A percentile compares a stretch with the other conserved stretches of the same genome.
These are phyloP conservation scores for Nyctalus aviator DNA, from an alignment of 2,797 vertebrate species.

Conservation along the genomic window DNA sequence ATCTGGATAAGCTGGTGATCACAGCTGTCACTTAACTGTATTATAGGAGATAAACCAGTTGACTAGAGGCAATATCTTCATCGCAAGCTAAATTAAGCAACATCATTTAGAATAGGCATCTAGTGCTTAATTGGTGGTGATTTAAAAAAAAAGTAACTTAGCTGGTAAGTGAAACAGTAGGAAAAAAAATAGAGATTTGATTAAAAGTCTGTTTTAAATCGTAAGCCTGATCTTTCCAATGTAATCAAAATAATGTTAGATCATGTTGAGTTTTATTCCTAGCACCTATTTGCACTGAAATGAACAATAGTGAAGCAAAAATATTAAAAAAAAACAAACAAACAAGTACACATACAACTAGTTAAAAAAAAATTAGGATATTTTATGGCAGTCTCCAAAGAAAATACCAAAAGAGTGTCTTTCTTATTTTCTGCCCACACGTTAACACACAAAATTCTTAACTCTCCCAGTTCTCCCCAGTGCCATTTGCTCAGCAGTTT, in stretches of 20 bases:
- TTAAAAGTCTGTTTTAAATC: constrained; percentile 38
- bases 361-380: constrained; percentile 20
- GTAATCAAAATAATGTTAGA: neutral
- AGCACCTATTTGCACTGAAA: constrained; percentile 4
- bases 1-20: constrained; percentile 40
- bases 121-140: neutral
- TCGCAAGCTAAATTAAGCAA: constrained; percentile 52
- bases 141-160: constrained; percentile 21
- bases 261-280: neutral
- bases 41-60: neutral
- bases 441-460: neutral
- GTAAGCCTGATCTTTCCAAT: neutral
- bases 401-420: neutral
- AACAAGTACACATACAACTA: neutral
- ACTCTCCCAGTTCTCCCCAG: neutral
- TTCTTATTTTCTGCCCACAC: neutral
- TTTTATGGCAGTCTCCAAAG: constrained; percentile 1
- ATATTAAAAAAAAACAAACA: neutral
- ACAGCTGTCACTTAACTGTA: constrained; percentile 45
- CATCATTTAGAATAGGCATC: neutral
- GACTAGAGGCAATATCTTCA: constrained; percentile 22
- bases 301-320: constrained; percentile 10
- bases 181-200: constrained; percentile 37
- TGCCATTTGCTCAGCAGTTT: neutral
- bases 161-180: constrained; percentile 5